phyloP scores from a whole-genome alignment of 2,888 invertebrate genomes.

The Antheraea assamensis region DNA sequence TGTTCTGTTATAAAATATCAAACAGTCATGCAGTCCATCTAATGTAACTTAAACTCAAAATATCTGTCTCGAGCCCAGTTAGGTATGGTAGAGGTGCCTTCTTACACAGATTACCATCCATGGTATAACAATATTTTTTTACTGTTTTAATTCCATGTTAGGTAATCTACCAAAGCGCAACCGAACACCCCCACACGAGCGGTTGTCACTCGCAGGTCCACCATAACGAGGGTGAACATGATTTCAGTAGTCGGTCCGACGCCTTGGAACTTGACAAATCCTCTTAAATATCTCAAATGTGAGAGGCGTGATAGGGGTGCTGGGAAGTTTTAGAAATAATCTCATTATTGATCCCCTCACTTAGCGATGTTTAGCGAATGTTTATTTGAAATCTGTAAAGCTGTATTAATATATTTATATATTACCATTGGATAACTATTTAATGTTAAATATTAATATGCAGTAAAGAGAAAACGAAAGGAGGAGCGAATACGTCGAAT shows the following conservation, averaged over 20 bases:
- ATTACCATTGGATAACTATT: too few species aligned
- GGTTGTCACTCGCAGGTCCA: conserved; percentile 56
- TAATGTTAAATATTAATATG: too few species aligned
- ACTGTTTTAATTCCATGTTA: conserved; percentile 9
- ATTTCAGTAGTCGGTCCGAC: conserved; percentile 56
- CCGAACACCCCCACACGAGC: conserved; percentile 32
- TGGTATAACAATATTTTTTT: background rate
- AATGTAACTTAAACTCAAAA: too few species aligned
- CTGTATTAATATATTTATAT: background rate
- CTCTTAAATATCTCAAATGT: conserved; percentile 66
- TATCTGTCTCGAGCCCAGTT: too few species aligned
- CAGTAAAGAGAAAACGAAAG: too few species aligned
- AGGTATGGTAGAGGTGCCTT: too few species aligned
- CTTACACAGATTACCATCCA: too few species aligned
- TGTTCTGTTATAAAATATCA: too few species aligned
- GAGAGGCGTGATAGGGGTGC: conserved; percentile 45
- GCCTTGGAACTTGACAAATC: conserved; percentile 62
- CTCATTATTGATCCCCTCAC: conserved; percentile 41
- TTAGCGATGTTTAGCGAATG: conserved; percentile 11
- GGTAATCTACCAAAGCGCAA: conserved; percentile 17
- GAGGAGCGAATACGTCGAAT: too few species aligned
- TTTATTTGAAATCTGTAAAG: background rate
- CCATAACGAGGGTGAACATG: conserved; percentile 61
- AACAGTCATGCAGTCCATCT: too few species aligned
- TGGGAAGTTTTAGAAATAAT: conserved; percentile 54